Evolutionary conservation across 2,797 vertebrate genomes (phyloP).

Genomic region (Ptychobarbus kaznakovi): DNA sequence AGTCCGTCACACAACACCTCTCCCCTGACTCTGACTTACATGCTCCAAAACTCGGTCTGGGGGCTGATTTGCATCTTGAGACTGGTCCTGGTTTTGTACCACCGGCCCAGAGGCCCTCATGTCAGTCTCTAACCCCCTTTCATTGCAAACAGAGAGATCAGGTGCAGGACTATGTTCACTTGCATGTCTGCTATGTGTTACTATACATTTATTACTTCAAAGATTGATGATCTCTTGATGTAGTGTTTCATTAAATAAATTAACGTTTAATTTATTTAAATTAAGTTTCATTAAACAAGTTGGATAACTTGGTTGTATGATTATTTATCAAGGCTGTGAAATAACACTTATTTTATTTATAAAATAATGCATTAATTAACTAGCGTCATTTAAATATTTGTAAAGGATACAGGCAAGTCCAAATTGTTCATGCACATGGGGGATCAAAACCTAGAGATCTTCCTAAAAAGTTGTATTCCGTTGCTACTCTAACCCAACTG

Average conservation of each 20-base stretch:
- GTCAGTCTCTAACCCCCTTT: slow-evolving; percentile 23
- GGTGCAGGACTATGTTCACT: slow-evolving; percentile 8
- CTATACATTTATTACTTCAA: background rate
- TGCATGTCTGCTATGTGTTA: background rate
- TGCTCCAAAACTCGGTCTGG: slow-evolving; percentile 2
- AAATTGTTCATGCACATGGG: background rate
- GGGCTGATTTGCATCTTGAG: slow-evolving; percentile 41
- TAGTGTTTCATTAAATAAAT: background rate
- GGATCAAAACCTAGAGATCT: background rate
- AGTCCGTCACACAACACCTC: slow-evolving; percentile 6
- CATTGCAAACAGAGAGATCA: slow-evolving; percentile 19
- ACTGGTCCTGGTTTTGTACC: slow-evolving; percentile 24
- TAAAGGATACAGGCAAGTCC: background rate
- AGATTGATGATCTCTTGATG: background rate
- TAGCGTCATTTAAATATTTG: background rate
- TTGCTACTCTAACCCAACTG: background rate
- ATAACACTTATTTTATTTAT: background rate
- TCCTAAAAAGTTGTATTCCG: background rate
- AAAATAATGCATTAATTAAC: background rate
- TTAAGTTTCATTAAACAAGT: background rate
- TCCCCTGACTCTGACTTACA: slow-evolving; percentile 23
- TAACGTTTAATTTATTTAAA: too few species aligned
- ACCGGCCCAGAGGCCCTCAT: background rate
- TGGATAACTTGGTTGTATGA: background rate
- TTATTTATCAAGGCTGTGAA: background rate